phyloP scores from a whole-genome alignment of 2,113 vertebrate genomes.

The Cavia aperea region DNA sequence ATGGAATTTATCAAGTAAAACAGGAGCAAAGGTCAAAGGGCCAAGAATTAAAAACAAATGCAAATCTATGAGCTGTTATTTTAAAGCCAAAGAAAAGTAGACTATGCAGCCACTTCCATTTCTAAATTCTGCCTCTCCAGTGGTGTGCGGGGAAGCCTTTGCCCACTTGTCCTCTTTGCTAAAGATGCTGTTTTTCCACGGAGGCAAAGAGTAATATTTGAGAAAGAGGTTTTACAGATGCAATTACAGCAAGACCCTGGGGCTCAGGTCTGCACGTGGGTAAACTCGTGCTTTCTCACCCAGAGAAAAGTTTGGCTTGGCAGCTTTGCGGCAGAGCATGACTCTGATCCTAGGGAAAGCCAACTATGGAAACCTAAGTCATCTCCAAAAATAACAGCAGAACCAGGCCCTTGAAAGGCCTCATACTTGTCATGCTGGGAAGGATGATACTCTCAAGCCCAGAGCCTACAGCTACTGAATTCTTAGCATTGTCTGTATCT shows the following conservation, averaged over 20 bases:
- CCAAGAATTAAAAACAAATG: slow-evolving; percentile 73
- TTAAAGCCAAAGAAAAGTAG: slow-evolving; percentile 71
- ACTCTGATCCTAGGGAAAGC: slow-evolving; percentile 76
- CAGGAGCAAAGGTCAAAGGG: slow-evolving; percentile 67
- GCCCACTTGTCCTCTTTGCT: slow-evolving; percentile 49
- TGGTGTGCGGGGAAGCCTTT: slow-evolving; percentile 48
- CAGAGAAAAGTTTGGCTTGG: slow-evolving; percentile 82
- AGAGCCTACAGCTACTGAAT: slow-evolving; percentile 68
- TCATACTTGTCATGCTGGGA: slow-evolving; percentile 72
- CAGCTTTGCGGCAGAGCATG: slow-evolving; percentile 75
- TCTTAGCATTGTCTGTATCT: not conserved
- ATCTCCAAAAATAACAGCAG: slow-evolving; percentile 83
- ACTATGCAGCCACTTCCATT: slow-evolving; percentile 63
- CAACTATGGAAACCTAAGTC: slow-evolving; percentile 76
- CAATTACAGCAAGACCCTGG: slow-evolving; percentile 73
- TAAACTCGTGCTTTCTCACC: slow-evolving; percentile 82
- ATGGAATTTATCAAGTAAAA: slow-evolving; percentile 73
- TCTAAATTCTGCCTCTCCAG: slow-evolving; percentile 63
- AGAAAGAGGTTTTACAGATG: slow-evolving; percentile 76
- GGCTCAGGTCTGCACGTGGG: slow-evolving; percentile 78
- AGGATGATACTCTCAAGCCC: slow-evolving; percentile 64
- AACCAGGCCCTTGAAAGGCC: slow-evolving; percentile 73
- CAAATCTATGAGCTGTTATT: slow-evolving; percentile 64
- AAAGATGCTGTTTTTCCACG: slow-evolving; percentile 65
- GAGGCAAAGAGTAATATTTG: slow-evolving; percentile 72